Evolutionary conservation across 2,888 invertebrate species (phyloP).

Genomic region (Lochmaea crataegi): DNA sequence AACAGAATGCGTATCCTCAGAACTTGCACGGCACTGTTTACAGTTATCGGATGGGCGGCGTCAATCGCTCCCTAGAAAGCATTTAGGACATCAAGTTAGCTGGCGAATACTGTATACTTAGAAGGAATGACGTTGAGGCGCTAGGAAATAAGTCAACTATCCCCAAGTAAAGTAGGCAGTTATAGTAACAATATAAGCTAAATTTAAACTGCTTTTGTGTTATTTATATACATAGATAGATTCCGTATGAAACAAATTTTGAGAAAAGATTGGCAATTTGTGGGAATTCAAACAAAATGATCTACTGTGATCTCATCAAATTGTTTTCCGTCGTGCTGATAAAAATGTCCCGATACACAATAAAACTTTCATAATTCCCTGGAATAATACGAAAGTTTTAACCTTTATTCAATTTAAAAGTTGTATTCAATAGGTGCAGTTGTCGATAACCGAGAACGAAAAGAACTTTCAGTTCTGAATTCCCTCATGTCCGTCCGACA

Average conservation of each 20-base stretch:
- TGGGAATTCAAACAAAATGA: background rate
- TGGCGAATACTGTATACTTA: no score
- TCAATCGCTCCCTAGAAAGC: no score
- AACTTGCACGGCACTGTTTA: no score
- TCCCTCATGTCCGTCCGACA: slow-evolving; percentile 49
- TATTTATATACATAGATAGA: no score
- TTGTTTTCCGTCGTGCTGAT: background rate
- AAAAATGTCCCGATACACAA: background rate
- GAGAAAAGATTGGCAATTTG: background rate
- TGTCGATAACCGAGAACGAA: slow-evolving; percentile 13
- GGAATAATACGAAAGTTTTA: slow-evolving; percentile 3
- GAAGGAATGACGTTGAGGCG: no score
- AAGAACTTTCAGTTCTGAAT: slow-evolving; percentile 42
- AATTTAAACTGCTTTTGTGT: no score
- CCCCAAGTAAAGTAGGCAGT: no score
- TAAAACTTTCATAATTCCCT: background rate
- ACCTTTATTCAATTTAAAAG: slow-evolving; percentile 8
- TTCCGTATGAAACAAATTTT: background rate
- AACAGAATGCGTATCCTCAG: no score
- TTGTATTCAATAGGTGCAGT: slow-evolving; percentile 15
- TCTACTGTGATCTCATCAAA: background rate
- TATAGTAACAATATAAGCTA: no score
- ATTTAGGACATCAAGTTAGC: no score
- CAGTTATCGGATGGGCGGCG: no score
- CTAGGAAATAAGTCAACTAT: no score